Evolutionary conservation across 1,140 invertebrate species (phyloP).

Genomic region (Papilio machaon): DNA sequence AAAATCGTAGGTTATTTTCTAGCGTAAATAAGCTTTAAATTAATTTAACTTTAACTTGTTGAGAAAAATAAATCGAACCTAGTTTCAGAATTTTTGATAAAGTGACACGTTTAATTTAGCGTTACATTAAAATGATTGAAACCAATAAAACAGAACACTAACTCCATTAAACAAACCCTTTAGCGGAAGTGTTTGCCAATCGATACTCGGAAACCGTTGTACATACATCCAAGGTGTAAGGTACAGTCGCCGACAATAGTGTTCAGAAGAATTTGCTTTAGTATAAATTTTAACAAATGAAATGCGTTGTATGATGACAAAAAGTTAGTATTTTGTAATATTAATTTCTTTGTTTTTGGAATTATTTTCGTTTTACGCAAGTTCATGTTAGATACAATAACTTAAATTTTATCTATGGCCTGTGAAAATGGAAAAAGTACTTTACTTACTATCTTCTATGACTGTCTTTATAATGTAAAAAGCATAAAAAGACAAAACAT

Average conservation of each 20-base stretch:
- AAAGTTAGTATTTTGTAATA: background rate
- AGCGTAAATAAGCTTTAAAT: background rate
- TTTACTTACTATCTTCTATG: background rate
- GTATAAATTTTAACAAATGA: background rate
- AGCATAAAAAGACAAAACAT: background rate
- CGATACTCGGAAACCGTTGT: conserved; percentile 51
- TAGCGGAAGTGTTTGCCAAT: conserved; percentile 54
- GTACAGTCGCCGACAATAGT: conserved; percentile 39
- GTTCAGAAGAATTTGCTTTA: background rate
- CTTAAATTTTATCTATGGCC: background rate
- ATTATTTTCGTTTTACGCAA: too few species aligned
- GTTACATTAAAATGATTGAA: conserved; percentile 10
- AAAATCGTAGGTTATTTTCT: background rate
- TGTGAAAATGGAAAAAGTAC: background rate
- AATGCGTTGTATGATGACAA: background rate
- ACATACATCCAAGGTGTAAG: conserved; percentile 15
- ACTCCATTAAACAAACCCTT: conserved; percentile 36
- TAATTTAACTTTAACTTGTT: too few species aligned
- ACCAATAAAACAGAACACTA: conserved; percentile 21
- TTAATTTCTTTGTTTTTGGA: too few species aligned
- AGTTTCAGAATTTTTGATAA: background rate
- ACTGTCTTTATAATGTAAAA: background rate
- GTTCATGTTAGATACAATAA: background rate
- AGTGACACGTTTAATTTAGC: background rate
- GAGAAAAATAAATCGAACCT: too few species aligned